Conservation (phyloP, 2,797 vertebrate species). For the Pelodytes ibericus region DNA sequence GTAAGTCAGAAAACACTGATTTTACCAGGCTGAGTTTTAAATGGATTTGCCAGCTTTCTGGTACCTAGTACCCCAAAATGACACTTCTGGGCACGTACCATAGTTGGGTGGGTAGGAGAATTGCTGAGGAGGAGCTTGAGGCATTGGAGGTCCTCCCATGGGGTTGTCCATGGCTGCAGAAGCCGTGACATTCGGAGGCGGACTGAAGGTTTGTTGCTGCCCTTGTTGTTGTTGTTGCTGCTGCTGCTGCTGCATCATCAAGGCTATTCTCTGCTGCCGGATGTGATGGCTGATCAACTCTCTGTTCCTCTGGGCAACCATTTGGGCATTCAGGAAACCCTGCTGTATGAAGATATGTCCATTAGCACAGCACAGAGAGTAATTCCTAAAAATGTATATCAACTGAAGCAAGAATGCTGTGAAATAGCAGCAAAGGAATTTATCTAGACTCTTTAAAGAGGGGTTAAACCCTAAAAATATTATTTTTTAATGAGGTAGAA, state of each 20-base stretch:
- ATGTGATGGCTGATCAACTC: conserved; percentile 90
- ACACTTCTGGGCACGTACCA: conserved; percentile 69
- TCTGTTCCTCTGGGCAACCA: conserved; percentile 92
- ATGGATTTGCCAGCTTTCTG: too few species aligned
- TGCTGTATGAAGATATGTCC: conserved; percentile 67
- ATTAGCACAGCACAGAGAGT: not conserved
- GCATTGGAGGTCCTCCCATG: conserved; percentile 80
- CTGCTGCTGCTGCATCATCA: conserved; percentile 86
- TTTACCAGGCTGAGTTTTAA: too few species aligned
- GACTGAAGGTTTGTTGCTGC: conserved; percentile 87
- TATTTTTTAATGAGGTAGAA: too few species aligned
- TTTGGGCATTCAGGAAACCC: conserved; percentile 91
- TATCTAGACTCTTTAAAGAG: too few species aligned
- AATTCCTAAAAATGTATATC: too few species aligned
- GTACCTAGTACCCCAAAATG: not conserved
- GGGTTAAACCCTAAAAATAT: too few species aligned
- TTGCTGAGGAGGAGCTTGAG: conserved; percentile 85
- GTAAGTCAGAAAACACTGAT: too few species aligned
- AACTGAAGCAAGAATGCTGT: too few species aligned
- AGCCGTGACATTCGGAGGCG: conserved; percentile 92
- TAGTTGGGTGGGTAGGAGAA: conserved; percentile 90
- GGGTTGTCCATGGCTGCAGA: conserved; percentile 86
- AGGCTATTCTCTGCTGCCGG: conserved; percentile 87
- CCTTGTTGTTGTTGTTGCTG: conserved; percentile 75
- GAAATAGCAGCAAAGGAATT: too few species aligned